phyloP scores from a whole-genome alignment of 2,888 invertebrate genomes.

The Acronicta psi region DNA sequence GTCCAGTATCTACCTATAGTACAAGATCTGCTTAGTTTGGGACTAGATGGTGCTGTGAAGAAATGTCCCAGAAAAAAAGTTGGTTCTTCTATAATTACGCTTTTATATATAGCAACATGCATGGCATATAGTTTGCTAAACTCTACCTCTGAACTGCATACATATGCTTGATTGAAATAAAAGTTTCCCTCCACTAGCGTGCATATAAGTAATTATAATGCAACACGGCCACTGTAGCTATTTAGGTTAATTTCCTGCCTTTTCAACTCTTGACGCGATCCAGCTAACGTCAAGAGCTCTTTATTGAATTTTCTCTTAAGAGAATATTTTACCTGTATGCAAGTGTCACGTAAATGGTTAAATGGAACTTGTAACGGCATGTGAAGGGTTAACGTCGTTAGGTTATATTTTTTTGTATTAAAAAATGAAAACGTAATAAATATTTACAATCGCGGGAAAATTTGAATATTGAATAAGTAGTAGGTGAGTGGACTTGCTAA shows the following conservation, averaged over 20 bases:
- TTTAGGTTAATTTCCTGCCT: conserved; percentile 75
- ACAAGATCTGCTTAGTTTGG: too few species aligned
- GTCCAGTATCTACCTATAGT: too few species aligned
- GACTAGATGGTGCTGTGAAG: too few species aligned
- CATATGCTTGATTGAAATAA: conserved; percentile 30
- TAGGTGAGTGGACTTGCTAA: too few species aligned
- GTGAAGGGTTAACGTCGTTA: conserved; percentile 1
- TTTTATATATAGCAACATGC: neutral
- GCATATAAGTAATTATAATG: conserved; percentile 68
- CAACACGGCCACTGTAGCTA: conserved; percentile 64
- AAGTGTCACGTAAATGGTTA: conserved; percentile 11
- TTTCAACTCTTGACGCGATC: conserved; percentile 63
- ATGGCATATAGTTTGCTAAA: neutral
- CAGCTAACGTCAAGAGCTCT: conserved; percentile 54
- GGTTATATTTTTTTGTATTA: neutral
- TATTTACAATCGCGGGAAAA: too few species aligned
- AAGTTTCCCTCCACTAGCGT: conserved; percentile 54
- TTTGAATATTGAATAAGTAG: too few species aligned
- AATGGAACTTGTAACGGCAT: conserved; percentile 13
- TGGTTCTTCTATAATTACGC: too few species aligned
- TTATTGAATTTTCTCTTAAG: conserved; percentile 64
- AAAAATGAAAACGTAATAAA: too few species aligned
- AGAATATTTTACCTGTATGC: conserved; percentile 26
- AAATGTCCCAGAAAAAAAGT: too few species aligned
- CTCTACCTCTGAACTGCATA: neutral